A percentile compares a stretch with the other conserved stretches of the same genome.
Evolutionary conservation across 2,797 vertebrate species (phyloP).

Genomic region (Scyliorhinus canicula): DNA sequence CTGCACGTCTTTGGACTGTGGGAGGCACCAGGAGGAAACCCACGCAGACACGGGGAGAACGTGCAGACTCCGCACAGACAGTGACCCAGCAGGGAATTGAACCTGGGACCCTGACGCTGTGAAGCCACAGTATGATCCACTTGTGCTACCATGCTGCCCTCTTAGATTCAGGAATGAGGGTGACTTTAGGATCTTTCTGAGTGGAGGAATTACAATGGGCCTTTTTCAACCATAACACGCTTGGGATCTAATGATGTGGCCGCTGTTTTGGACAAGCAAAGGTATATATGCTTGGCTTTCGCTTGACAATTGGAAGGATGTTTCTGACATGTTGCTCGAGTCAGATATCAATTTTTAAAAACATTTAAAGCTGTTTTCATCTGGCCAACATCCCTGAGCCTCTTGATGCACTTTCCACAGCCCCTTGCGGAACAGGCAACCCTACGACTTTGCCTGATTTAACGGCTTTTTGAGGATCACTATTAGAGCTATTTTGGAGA

Average conservation of each 20-base stretch:
- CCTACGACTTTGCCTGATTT: not conserved
- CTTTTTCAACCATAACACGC: not conserved
- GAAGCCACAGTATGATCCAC: no score
- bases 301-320: not conserved
- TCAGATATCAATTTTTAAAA: not conserved
- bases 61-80: no score
- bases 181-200: not conserved
- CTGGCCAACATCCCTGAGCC: not conserved
- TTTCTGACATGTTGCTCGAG: not conserved
- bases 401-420: not conserved
- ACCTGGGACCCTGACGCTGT: no score
- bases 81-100: no score
- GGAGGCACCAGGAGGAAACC: no score
- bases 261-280: not conserved
- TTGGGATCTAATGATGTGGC: not conserved
- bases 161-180: not conserved
- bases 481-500: not conserved
- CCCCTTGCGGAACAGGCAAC: no score
- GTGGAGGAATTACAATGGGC: not conserved
- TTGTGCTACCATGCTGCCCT: no score
- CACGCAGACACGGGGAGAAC: no score
- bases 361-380: not conserved
- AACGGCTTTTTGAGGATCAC: not conserved
- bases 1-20: no score
- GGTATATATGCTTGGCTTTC: not conserved